Percentiles rank a stretch among this genome's conserved stretches.
Evolutionary conservation across 2,113 vertebrate species (phyloP).

Genomic region (Gopherus evgoodei): DNA sequence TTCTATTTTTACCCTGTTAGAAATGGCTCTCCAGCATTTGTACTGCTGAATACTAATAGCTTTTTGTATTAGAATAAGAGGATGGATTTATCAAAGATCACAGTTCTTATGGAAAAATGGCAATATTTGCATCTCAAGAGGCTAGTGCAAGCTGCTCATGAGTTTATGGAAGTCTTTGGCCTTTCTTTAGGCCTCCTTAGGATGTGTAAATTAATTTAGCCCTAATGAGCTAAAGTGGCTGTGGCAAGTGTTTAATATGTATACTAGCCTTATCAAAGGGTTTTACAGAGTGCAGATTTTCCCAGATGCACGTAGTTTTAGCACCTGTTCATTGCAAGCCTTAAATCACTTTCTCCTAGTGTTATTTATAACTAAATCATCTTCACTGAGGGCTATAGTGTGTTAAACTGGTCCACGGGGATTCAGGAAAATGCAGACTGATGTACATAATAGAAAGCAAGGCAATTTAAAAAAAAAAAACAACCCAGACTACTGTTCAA

Average conservation of each 20-base stretch:
- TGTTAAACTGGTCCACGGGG: constrained; percentile 16
- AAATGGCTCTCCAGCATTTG: constrained; percentile 58
- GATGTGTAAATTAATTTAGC: constrained; percentile 57
- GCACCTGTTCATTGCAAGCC: constrained; percentile 53
- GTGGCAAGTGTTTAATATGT: constrained; percentile 25
- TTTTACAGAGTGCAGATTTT: constrained; percentile 23
- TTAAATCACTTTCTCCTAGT: constrained; percentile 57
- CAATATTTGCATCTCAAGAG: constrained; percentile 43
- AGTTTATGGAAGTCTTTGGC: constrained; percentile 33
- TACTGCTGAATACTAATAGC: constrained; percentile 51
- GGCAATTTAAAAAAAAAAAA: constrained; percentile 40
- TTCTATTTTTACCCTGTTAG: constrained; percentile 59
- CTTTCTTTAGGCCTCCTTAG: constrained; percentile 6
- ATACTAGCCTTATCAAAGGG: constrained; percentile 36
- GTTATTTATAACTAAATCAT: constrained; percentile 58
- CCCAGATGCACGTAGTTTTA: constrained; percentile 57
- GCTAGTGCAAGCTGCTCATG: background rate
- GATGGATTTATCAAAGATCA: constrained; percentile 60
- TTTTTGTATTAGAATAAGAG: constrained; percentile 59
- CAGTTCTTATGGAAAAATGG: constrained; percentile 7
- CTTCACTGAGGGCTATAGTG: constrained; percentile 41
- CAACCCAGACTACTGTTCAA: constrained; percentile 45
- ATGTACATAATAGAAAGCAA: constrained; percentile 36
- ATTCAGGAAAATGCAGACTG: constrained; percentile 23
- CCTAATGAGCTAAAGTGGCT: constrained; percentile 46